A percentile compares a stretch with the other conserved stretches of the same genome.
Evolutionary conservation across 1,140 invertebrate species (phyloP).

Genomic region (Bombyx mandarina): DNA sequence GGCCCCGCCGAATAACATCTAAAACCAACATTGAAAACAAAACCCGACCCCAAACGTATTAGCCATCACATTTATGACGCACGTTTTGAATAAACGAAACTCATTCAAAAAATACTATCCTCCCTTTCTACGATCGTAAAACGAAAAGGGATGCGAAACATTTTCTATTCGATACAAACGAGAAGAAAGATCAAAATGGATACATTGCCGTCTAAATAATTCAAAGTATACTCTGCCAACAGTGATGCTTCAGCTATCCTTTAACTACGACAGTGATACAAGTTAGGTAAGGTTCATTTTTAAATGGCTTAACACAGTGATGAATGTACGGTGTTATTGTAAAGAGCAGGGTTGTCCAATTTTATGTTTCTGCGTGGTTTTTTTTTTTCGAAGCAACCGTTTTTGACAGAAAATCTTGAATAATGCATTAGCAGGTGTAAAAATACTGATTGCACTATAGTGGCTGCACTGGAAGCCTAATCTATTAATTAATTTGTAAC

Average conservation of each 20-base stretch:
- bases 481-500: too few relatives aligned
- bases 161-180: slow-evolving; percentile 40
- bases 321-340: too few relatives aligned
- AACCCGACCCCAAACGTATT: slow-evolving; percentile 23
- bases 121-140: slow-evolving; percentile 16
- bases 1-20: background rate
- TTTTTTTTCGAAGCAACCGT: slow-evolving; percentile 36
- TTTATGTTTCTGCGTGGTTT: slow-evolving; percentile 3
- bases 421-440: slow-evolving; percentile 36
- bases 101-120: slow-evolving; percentile 4
- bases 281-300: slow-evolving; percentile 17
- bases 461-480: too few relatives aligned
- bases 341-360: too few relatives aligned
- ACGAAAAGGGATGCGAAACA: slow-evolving; percentile 16
- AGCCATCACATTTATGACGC: slow-evolving; percentile 35
- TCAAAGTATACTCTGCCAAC: slow-evolving; percentile 50
- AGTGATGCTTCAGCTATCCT: slow-evolving; percentile 25
- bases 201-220: slow-evolving; percentile 67
- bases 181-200: slow-evolving; percentile 61
- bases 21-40: slow-evolving; percentile 1
- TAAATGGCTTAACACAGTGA: background rate
- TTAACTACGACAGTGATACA: slow-evolving; percentile 3
- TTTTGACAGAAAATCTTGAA: slow-evolving; percentile 40
- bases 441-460: slow-evolving; percentile 37
- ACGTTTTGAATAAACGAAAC: slow-evolving; percentile 23